Conservation (phyloP, 2,113 vertebrate genomes). For the Tachysurus vachellii region DNA sequence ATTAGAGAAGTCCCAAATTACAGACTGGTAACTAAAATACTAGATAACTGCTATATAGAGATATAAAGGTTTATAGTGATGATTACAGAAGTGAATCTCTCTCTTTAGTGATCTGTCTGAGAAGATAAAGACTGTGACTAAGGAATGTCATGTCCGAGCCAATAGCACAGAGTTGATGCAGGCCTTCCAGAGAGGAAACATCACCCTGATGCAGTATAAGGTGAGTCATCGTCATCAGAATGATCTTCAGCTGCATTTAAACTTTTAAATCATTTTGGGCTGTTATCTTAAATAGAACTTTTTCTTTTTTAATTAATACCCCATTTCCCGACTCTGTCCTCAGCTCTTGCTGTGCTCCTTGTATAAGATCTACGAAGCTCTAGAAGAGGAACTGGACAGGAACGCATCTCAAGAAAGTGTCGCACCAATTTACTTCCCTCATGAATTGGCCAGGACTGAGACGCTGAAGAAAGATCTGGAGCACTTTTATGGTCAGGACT, state of each 20-base stretch:
- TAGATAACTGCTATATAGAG: background rate
- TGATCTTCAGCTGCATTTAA: background rate
- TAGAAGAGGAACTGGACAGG: slow-evolving; percentile 86
- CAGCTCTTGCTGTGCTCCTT: slow-evolving; percentile 89
- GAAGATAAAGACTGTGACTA: slow-evolving; percentile 85
- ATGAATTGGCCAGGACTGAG: slow-evolving; percentile 80
- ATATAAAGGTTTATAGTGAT: background rate
- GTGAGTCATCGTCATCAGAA: slow-evolving; percentile 60
- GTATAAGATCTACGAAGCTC: slow-evolving; percentile 82
- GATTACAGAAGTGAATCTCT: background rate
- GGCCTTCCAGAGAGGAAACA: slow-evolving; percentile 85
- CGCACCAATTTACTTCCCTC: slow-evolving; percentile 85
- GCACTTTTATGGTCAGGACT: slow-evolving; percentile 82
- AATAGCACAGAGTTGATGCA: slow-evolving; percentile 88
- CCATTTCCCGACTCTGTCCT: background rate
- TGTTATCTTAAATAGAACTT: background rate
- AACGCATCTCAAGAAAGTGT: slow-evolving; percentile 79
- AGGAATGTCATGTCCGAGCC: slow-evolving; percentile 82
- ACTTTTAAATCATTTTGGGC: background rate
- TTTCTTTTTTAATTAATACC: background rate
- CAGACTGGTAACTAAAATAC: slow-evolving; percentile 57
- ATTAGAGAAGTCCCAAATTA: slow-evolving; percentile 40
- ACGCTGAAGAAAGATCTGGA: slow-evolving; percentile 82
- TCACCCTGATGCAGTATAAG: slow-evolving; percentile 83
- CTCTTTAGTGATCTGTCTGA: slow-evolving; percentile 82